Evolutionary conservation across 2,797 vertebrate species (phyloP).

Genomic region (Eulemur rubriventer): DNA sequence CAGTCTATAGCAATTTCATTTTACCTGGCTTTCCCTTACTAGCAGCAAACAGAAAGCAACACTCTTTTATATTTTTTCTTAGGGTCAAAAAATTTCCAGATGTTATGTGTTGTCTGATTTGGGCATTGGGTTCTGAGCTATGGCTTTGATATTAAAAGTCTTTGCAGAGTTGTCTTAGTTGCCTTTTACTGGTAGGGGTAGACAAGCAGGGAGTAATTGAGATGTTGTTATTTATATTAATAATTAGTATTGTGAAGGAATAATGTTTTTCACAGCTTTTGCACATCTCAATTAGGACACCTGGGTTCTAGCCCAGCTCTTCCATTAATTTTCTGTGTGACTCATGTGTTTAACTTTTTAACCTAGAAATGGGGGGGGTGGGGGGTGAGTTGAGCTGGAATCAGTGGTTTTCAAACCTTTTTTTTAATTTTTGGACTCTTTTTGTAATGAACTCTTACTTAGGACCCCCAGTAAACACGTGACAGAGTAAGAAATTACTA

Average conservation of each 20-base stretch:
- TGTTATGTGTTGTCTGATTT: not conserved
- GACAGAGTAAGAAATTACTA: conserved; percentile 38
- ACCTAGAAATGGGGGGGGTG: not conserved
- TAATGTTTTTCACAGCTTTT: not conserved
- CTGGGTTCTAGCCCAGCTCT: not conserved
- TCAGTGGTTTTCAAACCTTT: not conserved
- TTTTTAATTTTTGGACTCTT: not conserved
- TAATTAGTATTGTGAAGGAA: not conserved
- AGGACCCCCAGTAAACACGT: not conserved
- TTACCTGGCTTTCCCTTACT: not conserved
- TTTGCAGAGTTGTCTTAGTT: not conserved
- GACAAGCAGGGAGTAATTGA: not conserved
- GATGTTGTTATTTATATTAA: not conserved
- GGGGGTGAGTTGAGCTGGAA: not conserved
- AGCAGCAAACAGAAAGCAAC: not conserved
- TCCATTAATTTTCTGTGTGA: conserved; percentile 4
- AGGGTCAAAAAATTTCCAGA: not conserved
- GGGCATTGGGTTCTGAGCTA: not conserved
- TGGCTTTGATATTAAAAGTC: not conserved
- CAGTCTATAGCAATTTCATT: not conserved
- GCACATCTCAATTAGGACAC: not conserved
- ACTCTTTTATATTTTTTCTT: not conserved
- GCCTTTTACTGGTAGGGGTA: not conserved
- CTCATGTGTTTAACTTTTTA: not conserved
- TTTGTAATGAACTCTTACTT: not conserved